These are phyloP conservation scores for Cheilinus undulatus DNA, from an alignment of 2,113 vertebrate genomes.

Conservation along the genomic window DNA sequence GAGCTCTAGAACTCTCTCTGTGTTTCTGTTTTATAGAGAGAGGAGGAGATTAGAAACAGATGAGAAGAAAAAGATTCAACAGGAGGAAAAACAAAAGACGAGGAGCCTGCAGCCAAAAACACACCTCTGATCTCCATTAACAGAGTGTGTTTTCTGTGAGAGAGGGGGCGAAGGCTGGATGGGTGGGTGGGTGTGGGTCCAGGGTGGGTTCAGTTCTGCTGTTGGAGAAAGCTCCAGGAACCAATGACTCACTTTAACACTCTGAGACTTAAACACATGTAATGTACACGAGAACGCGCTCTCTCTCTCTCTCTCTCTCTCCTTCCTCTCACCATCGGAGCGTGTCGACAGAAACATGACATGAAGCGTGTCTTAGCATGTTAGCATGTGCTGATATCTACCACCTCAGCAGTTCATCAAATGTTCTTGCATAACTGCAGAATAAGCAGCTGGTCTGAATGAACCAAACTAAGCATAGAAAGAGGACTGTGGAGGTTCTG, in stretches of 20 bases:
- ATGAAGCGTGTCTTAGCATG: constrained; percentile 5
- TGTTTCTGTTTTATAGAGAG: constrained; percentile 5
- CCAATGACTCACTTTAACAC: constrained; percentile 58
- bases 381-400: no score
- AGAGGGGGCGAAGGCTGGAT: constrained; percentile 4
- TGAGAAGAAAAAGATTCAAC: constrained; percentile 26
- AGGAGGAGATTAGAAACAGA: constrained; percentile 50
- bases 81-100: constrained; percentile 4
- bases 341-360: no score
- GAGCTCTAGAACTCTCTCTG: background rate
- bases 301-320: no score
- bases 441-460: no score
- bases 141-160: constrained; percentile 5
- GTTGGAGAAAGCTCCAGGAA: constrained; percentile 60
- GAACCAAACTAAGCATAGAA: background rate
- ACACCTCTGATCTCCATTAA: constrained; percentile 43
- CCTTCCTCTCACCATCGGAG: no score
- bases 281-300: constrained; percentile 9
- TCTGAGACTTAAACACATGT: constrained; percentile 24
- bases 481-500: background rate
- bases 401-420: no score
- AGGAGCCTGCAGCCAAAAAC: constrained; percentile 42
- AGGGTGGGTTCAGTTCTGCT: constrained; percentile 52
- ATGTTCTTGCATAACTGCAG: no score
- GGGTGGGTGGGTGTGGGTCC: background rate